Evolutionary conservation across 2,797 vertebrate species (phyloP).

Genomic region (Sebastes wilsoni): DNA sequence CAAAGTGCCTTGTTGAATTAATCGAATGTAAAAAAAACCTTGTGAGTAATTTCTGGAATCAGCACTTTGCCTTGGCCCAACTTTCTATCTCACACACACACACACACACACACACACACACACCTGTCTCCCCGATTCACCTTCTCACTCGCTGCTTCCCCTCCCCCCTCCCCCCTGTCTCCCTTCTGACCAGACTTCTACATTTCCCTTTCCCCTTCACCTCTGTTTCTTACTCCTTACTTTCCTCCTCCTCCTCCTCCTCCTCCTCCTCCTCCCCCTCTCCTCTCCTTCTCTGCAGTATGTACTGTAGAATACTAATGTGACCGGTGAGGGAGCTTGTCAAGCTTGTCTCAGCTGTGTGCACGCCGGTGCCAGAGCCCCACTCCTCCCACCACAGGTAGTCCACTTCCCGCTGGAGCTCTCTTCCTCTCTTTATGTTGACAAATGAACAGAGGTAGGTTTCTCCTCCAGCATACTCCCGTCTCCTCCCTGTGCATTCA

Average conservation of each 20-base stretch:
- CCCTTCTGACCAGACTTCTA: constrained; percentile 44
- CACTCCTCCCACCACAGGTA: constrained; percentile 80
- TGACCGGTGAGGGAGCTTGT: constrained; percentile 79
- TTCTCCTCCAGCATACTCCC: constrained; percentile 42
- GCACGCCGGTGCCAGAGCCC: constrained; percentile 79
- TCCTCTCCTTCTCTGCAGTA: constrained; percentile 53
- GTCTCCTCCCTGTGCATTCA: constrained; percentile 23
- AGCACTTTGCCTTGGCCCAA: constrained; percentile 68
- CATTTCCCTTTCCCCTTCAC: constrained; percentile 66
- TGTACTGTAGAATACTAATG: constrained; percentile 83
- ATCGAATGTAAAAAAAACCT: constrained; percentile 75
- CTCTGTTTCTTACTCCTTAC: constrained; percentile 30
- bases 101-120: neutral
- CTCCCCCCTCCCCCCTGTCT: no score
- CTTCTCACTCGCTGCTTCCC: constrained; percentile 18
- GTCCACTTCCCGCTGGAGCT: constrained; percentile 79
- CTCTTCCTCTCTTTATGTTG: constrained; percentile 80
- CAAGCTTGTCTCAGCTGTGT: constrained; percentile 72
- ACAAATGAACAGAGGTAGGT: constrained; percentile 83
- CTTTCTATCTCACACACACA: constrained; percentile 26
- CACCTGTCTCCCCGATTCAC: constrained; percentile 27
- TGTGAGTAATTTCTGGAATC: constrained; percentile 74
- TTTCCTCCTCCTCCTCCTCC: constrained; percentile 34
- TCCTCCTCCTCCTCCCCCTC: constrained; percentile 45
- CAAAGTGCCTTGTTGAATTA: constrained; percentile 72